Conservation (phyloP, 2,888 invertebrate species). For the Chrysodeixis includens region DNA sequence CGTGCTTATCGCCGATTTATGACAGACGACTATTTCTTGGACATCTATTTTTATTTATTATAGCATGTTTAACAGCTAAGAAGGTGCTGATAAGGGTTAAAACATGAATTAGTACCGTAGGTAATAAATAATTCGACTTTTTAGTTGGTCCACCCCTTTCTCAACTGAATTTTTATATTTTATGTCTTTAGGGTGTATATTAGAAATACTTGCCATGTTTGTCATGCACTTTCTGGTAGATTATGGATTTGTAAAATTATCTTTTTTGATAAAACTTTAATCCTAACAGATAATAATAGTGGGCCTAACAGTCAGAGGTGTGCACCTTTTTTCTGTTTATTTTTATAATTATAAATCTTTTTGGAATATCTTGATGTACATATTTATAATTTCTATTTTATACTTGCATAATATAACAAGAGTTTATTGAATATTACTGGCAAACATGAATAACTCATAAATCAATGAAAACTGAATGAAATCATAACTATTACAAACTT, state of each 20-base stretch:
- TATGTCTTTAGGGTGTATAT: conserved; percentile 21
- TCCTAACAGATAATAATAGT: conserved; percentile 29
- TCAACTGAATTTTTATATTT: conserved; percentile 5
- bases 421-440: no score
- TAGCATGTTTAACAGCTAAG: conserved; percentile 16
- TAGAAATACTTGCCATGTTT: conserved; percentile 18
- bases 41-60: conserved; percentile 19
- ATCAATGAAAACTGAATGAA: not conserved
- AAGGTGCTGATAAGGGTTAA: conserved; percentile 16
- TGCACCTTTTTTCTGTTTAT: not conserved
- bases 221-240: conserved; percentile 8
- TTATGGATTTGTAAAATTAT: conserved; percentile 30
- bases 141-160: not conserved
- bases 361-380: no score
- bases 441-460: not conserved
- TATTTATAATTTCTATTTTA: no score
- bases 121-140: conserved; percentile 5
- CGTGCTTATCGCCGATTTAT: conserved; percentile 63
- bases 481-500: not conserved
- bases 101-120: conserved; percentile 13
- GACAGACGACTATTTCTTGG: conserved; percentile 32
- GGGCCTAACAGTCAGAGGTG: not conserved
- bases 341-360: no score
- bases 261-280: conserved; percentile 29
- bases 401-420: no score